These are phyloP conservation scores for Agrilus cyanescens DNA, from an alignment of 2,888 invertebrate species.

Conservation along the genomic window DNA sequence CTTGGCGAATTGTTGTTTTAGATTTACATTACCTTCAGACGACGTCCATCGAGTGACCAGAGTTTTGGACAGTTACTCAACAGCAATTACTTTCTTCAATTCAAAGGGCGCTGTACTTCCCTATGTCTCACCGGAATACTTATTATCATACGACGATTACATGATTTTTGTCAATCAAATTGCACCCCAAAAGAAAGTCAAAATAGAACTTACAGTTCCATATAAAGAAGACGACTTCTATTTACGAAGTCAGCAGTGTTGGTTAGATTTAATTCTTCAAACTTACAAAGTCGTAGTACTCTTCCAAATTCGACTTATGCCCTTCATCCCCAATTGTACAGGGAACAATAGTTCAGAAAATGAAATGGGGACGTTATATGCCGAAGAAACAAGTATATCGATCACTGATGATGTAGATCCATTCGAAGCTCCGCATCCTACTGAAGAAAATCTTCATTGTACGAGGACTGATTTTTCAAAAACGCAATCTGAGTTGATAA, in stretches of 20 bases:
- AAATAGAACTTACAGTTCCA: background rate
- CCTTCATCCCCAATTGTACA: too few relatives aligned
- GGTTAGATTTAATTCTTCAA: slow-evolving; percentile 51
- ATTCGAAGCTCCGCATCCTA: background rate
- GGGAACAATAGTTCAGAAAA: too few relatives aligned
- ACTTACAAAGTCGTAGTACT: slow-evolving; percentile 47
- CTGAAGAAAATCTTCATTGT: background rate
- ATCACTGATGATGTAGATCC: background rate
- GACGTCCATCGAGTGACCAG: slow-evolving; percentile 18
- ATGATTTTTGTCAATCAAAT: slow-evolving; percentile 15
- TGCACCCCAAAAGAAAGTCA: slow-evolving; percentile 8
- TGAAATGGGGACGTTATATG: too few relatives aligned
- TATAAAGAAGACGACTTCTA: slow-evolving; percentile 16
- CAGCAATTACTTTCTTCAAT: slow-evolving; percentile 28
- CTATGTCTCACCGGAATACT: slow-evolving; percentile 31
- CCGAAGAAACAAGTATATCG: background rate
- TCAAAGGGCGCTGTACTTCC: slow-evolving; percentile 29
- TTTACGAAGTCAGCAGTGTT: slow-evolving; percentile 34
- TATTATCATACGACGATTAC: slow-evolving; percentile 35
- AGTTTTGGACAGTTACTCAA: slow-evolving; percentile 26
- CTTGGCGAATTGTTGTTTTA: background rate
- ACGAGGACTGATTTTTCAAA: slow-evolving; percentile 3
- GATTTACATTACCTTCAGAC: slow-evolving; percentile 1
- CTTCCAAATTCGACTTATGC: too few relatives aligned
- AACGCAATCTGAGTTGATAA: slow-evolving; percentile 23